A percentile compares a stretch with the other conserved stretches of the same genome.
Evolutionary conservation across 2,113 vertebrate genomes (phyloP).

Genomic region (Hepsetus odoe): DNA sequence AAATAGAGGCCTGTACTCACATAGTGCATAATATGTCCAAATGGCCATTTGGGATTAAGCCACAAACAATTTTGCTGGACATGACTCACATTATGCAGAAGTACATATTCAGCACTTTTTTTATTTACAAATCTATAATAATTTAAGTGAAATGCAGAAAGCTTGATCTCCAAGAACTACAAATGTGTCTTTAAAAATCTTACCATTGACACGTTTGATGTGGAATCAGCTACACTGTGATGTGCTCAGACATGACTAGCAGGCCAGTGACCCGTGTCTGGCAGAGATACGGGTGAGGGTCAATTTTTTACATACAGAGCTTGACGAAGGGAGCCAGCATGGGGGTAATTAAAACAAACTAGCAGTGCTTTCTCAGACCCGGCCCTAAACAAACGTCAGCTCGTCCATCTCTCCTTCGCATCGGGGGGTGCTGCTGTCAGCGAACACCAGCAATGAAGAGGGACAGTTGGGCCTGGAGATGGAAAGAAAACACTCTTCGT

Average conservation of each 20-base stretch:
- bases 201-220: not conserved
- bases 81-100: too few species aligned
- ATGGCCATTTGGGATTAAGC: too few species aligned
- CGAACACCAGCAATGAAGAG: constrained; percentile 23
- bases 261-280: constrained; percentile 19
- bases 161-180: too few species aligned
- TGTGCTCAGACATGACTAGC: not conserved
- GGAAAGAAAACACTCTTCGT: not conserved
- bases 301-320: constrained; percentile 56
- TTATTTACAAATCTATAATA: too few species aligned
- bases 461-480: constrained; percentile 36
- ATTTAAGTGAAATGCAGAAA: too few species aligned
- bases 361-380: constrained; percentile 48
- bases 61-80: too few species aligned
- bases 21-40: too few species aligned
- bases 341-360: constrained; percentile 67
- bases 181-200: too few species aligned
- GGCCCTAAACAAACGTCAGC: constrained; percentile 53
- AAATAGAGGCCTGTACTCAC: too few species aligned
- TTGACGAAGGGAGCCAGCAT: constrained; percentile 47
- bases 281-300: constrained; percentile 36
- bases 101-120: too few species aligned
- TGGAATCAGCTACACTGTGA: not conserved
- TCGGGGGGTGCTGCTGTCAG: constrained; percentile 25
- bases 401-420: constrained; percentile 30